phyloP scores from a whole-genome alignment of 2,888 invertebrate genomes.

The Lottia gigantea region DNA sequence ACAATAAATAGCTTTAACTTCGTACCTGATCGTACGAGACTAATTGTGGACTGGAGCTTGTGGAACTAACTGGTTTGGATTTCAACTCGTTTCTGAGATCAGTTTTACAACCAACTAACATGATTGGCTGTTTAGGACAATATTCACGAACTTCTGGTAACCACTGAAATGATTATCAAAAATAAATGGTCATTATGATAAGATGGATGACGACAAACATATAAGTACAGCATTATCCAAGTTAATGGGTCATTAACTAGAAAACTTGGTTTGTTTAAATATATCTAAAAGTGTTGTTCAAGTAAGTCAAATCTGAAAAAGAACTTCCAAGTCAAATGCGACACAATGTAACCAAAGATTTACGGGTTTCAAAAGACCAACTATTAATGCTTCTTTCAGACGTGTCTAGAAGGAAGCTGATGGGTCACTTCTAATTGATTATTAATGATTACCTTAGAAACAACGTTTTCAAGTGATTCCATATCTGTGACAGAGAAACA shows the following conservation, averaged over 20 bases:
- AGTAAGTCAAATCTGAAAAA: neutral
- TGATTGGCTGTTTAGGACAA: constrained; percentile 74
- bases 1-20: neutral
- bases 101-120: constrained; percentile 77
- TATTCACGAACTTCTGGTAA: constrained; percentile 76
- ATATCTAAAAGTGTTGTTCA: too few relatives aligned
- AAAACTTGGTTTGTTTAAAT: too few relatives aligned
- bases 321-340: neutral
- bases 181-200: neutral
- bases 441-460: constrained; percentile 45
- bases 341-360: neutral
- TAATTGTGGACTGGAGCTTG: constrained; percentile 48
- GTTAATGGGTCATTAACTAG: too few relatives aligned
- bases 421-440: neutral
- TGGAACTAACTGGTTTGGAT: constrained; percentile 69
- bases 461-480: constrained; percentile 54
- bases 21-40: constrained; percentile 53
- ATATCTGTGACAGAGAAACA: constrained; percentile 58
- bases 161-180: constrained; percentile 72
- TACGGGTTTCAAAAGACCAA: too few relatives aligned
- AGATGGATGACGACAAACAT: too few relatives aligned
- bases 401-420: neutral
- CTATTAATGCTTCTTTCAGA: neutral
- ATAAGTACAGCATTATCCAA: too few relatives aligned
- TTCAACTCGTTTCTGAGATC: constrained; percentile 76